Base-by-base conservation (phyloP, 2,113 vertebrate genomes). In the Triplophysa rosa region DNA sequence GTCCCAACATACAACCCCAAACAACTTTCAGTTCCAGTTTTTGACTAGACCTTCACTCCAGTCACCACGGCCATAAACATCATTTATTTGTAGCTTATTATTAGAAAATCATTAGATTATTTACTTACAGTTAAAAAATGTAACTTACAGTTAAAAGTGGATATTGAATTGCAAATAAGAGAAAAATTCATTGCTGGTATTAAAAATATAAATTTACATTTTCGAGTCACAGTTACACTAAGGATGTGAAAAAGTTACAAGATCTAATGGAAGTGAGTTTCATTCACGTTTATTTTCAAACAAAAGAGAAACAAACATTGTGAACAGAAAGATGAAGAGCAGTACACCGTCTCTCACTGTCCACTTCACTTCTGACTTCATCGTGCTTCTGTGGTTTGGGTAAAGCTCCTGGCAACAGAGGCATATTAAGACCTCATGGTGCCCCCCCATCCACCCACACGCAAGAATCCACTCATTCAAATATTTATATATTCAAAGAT, bases 21-120 rank as follows among this genome's bases (percentile, higher is more conserved):
- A 84, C 64, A 81, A 78, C 65, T 92, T 88, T 83, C 89, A 85
- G 67, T 85, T 90, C 69, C 90, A 83, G 77, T 87, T 90, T 47
- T 78, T 90, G 72, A 79, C 81, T 49, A 86, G 84, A 66, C 83
- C 87, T 68, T 80, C 86, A 69, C 66, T 85, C 16, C 90, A 86
- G 7, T 91, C 90, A 26, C 91, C 92, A 26, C 87, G 86, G 56
- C 83, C 13, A 56, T 89, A 70, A 83, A 83, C 67, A 8, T 17
- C 19, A 56, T 7, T 61, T 49, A 29, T 19, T n/a, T 49, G 26
- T 4, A 12, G 1, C 45, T 42, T 45, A 10, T 49, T 52, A 26
- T 45, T 40, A 4, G 37, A 56, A 77, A 19, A 59, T 63, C 13
- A 40, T 63, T 21, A 33, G 4, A 12, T 13, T 29, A 37, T 7